Evolutionary conservation across 2,888 invertebrate species (phyloP), one percentile per base, ranked within the genome.

Genomic region (Anthoptus insignis): DNA sequence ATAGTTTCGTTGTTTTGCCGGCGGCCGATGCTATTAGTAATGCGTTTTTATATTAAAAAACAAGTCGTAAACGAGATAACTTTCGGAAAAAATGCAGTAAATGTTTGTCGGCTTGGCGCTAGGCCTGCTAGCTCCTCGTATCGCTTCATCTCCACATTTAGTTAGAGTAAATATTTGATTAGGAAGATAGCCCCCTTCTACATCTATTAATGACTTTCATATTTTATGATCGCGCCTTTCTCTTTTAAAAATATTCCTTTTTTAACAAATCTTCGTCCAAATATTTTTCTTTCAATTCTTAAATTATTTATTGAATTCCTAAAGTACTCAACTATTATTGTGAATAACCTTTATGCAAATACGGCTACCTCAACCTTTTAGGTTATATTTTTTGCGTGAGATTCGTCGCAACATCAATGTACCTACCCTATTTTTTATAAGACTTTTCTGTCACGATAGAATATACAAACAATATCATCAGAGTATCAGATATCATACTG

Each of bases 11-110:
- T 64, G 64, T 57, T 64, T 57, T 57, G 56, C 64, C 56, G 57
- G 57, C 78, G 79, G 80, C 78, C 78, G 77, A 81, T 81, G 81
- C 85, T 84, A 84, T 84, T 80, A 79, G 81, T 87, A 83, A 86
- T 86, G 76, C 73, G 77, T 79, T 81, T 84, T 84, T 81, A 81
- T 73, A 73, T 77, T 73, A 81, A 82, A 76, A 67, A 67, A 64
- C 66, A 69, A 69, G 70, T 75, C 70, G 64, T 53, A 60, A 66
- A 69, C 47, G 63, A 56, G 63, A 64, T 64, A 64, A 57, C 39
- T 16, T 49, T 50, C 27, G 39, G 56, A 57, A 64, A 56, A 57
- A 64, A 64, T 64, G 57, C 57, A 50, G 50, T 64, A 50, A 64
- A 64, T 57, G 63, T 57, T 56, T 57, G 63, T 64, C 63, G 63